A percentile compares a stretch with the other conserved stretches of the same genome.
phyloP scores from a whole-genome alignment of 2,113 vertebrate genomes.

The Ailurus styani region DNA sequence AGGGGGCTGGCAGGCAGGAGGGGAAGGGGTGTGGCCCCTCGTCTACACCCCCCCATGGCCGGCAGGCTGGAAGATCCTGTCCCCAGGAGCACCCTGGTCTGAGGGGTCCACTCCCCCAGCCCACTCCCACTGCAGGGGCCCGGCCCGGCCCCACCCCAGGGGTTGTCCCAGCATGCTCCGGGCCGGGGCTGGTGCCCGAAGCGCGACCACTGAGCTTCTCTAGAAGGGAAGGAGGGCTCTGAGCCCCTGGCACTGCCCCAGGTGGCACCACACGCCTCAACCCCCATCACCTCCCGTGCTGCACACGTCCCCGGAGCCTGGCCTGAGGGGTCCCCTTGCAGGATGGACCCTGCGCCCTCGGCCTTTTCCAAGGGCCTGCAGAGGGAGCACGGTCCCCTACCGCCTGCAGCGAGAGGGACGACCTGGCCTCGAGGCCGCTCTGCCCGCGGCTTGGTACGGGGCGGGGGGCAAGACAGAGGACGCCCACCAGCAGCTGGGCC shows the following conservation, averaged over 20 bases:
- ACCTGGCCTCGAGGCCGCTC: background rate
- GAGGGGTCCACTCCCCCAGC: background rate
- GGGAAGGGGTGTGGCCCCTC: background rate
- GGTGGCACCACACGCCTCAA: background rate
- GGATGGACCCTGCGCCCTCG: background rate
- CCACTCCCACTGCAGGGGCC: background rate
- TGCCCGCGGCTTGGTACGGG: background rate
- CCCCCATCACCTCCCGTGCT: background rate
- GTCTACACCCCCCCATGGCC: background rate
- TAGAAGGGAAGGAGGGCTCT: too few relatives aligned
- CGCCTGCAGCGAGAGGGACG: background rate
- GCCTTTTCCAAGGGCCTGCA: accelerated
- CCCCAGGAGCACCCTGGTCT: background rate
- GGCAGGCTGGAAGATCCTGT: background rate
- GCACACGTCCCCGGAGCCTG: background rate
- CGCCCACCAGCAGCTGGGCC: background rate
- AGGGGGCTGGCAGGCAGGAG: background rate
- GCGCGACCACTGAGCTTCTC: background rate
- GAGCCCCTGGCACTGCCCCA: background rate
- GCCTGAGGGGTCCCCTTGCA: background rate
- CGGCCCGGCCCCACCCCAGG: background rate
- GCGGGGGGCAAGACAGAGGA: background rate
- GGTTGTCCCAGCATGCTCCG: background rate
- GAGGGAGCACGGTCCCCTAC: background rate
- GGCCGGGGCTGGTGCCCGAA: background rate